These are phyloP conservation scores for Lamprologus ornatipinnis DNA, from an alignment of 2,113 vertebrate genomes.

Conservation along the genomic window DNA sequence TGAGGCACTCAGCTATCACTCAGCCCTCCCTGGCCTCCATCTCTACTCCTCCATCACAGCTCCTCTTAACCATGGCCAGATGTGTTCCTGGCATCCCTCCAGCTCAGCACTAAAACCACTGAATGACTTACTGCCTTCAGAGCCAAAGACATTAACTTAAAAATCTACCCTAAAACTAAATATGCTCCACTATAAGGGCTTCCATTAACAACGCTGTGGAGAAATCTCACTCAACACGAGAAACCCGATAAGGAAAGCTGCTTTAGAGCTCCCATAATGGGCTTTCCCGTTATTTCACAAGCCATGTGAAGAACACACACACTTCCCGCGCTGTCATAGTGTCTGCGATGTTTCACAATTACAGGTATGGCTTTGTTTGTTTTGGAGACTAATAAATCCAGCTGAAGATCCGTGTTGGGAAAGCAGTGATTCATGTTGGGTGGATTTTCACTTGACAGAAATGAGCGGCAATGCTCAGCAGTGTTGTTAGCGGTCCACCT, in stretches of 20 bases:
- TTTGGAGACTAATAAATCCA: neutral
- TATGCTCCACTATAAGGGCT: neutral
- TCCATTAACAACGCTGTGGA: neutral
- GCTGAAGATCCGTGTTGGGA: neutral
- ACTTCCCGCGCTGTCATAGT: neutral
- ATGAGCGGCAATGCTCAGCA: neutral
- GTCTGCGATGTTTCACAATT: neutral
- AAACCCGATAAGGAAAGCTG: neutral
- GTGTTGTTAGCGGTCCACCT: neutral
- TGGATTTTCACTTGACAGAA: neutral
- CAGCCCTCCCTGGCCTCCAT: constrained; percentile 32
- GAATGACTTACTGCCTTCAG: constrained; percentile 21
- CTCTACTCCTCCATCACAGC: constrained; percentile 31
- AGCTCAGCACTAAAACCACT: constrained; percentile 35
- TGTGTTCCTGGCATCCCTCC: constrained; percentile 52
- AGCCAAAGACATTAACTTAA: constrained; percentile 15
- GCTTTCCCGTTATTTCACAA: neutral
- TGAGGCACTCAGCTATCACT: constrained; percentile 41
- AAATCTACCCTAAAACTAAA: constrained; percentile 23
- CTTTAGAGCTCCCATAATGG: neutral
- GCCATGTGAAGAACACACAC: neutral
- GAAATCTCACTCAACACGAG: neutral
- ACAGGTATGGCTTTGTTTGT: neutral
- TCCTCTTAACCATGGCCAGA: constrained; percentile 57
- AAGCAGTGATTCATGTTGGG: neutral